Base-by-base conservation (phyloP, 2,113 vertebrate species). In the Calypte anna region DNA sequence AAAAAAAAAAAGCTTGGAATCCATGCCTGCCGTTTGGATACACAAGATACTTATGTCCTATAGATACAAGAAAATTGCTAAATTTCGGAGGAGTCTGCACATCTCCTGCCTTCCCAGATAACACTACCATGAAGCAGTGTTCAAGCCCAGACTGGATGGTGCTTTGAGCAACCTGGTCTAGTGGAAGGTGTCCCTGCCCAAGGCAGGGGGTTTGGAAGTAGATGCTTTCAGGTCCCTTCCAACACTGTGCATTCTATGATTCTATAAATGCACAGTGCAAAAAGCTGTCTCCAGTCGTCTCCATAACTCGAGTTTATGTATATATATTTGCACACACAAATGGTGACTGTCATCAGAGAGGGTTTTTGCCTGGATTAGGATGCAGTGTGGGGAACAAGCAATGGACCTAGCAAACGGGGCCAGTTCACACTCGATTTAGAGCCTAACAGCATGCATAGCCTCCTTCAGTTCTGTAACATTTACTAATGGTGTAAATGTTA, bases 11-110 rank as follows among this genome's bases (percentile, higher is more conserved):
- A 27, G 54, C 15, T 40, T 57, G 27, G 27, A 33, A 33, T 6
- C 25, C 27, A 10, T 5, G 0, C 21, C 63, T 73, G 79, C 73
- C 58, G 40, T 78, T 59, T 62, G 61, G 38, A 16, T 54, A 59
- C 12, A 10, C 3, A 0, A 0, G 0, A 5, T 36, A 28, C 4
- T 27, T 27, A 5, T 1, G 25, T 44, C n/a, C 36, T 88, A n/a
- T 4, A 2, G 48, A 23, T 55, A 28, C 1, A n/a, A 36, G 44
- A 14, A 22, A 22, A 28, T 13, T 36, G 44, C 23, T 68, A 10
- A 27, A 30, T 54, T 50, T 76, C 36, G n/a, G 30, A 72, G 12
- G 23, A 18, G 18, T 53, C 33, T 53, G 59, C 1, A 3, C 28
- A 7, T 28, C 10, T 1, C 21, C 66, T 83, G 51, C 50, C 25